Base-by-base conservation (phyloP, 1,140 invertebrate genomes). In the Himalopsyche phryganea region DNA sequence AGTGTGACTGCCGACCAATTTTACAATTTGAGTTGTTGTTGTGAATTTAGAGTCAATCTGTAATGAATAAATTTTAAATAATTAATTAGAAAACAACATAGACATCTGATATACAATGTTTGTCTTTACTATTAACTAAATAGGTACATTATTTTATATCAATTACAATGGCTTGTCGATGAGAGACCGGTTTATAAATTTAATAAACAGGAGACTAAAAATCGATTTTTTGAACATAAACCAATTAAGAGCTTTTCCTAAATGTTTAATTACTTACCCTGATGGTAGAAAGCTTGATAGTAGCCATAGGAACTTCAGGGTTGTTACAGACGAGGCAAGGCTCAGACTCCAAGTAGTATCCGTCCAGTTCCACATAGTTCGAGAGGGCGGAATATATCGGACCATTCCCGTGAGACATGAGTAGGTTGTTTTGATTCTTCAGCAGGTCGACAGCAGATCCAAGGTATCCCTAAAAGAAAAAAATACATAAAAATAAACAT, bases 281-380 rank as follows among this genome's bases (percentile, higher is more conserved):
- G 6, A 98, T 91, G 0, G 92, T 85, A 0, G 92, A 92, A 28
- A 99, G 75, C 75, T 98, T 99, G 36, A 98, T 90, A 55, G 89
- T 92, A 0, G 88, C 78, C 80, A 94, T 91, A 1, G 94, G 87
- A 11, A 97, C 90, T 74, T 98, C 96, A 0, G 95, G 94, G 78
- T 97, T 97, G 73, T 98, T 98, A 71, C 96, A 98, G 0, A 98
- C 94, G 15, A 98, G 81, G 69, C 96, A 98, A 0, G 96, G 96
- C 69, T 98, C 94, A 59, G 92, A 95, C 78, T 98, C 96, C 33
- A 98, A 76, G 71, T 95, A 98, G 74, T 94, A 97, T 0, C 96
- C 95, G 73, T 98, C 95, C 42, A 98, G 83, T 68, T 98, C 94
- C 9, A 98, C 91, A 68, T 93, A 90, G 4, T 92, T 91, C 44